Conservation (phyloP, 2,113 vertebrate genomes). For the Epinephelus fuscoguttatus region DNA sequence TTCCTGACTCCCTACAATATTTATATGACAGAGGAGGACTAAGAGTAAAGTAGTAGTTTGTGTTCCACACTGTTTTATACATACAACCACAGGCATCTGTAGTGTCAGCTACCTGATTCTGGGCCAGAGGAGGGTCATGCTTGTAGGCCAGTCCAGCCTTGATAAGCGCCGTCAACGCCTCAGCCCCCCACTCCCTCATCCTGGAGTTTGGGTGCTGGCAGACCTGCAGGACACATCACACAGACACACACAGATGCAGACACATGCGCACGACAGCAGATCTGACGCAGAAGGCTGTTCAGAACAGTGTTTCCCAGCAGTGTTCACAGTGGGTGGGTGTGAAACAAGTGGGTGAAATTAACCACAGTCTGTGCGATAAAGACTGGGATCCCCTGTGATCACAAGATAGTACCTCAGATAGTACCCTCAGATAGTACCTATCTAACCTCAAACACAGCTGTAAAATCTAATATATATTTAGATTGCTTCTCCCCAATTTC, state of each 20-base stretch:
- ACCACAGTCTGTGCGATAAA: slow-evolving; percentile 38
- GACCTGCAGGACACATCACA: slow-evolving; percentile 86
- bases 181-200: slow-evolving; percentile 99
- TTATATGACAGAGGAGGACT: not conserved
- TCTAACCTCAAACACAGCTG: too few species aligned
- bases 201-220: slow-evolving; percentile 98
- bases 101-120: slow-evolving; percentile 90
- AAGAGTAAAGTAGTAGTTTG: not conserved
- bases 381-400: slow-evolving; percentile 47
- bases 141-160: slow-evolving; percentile 95
- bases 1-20: not conserved
- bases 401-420: too few species aligned
- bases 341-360: slow-evolving; percentile 47
- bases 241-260: slow-evolving; percentile 65
- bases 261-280: slow-evolving; percentile 22
- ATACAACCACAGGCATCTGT: not conserved
- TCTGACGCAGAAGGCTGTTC: slow-evolving; percentile 31
- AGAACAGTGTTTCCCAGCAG: slow-evolving; percentile 46
- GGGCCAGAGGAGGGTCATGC: slow-evolving; percentile 93
- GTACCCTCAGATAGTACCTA: too few species aligned
- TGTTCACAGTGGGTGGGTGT: slow-evolving; percentile 33
- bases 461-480: too few species aligned
- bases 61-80: not conserved
- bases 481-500: too few species aligned
- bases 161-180: slow-evolving; percentile 96